Conservation (phyloP, 2,113 vertebrate genomes). For the Neotragus moschatus region DNA sequence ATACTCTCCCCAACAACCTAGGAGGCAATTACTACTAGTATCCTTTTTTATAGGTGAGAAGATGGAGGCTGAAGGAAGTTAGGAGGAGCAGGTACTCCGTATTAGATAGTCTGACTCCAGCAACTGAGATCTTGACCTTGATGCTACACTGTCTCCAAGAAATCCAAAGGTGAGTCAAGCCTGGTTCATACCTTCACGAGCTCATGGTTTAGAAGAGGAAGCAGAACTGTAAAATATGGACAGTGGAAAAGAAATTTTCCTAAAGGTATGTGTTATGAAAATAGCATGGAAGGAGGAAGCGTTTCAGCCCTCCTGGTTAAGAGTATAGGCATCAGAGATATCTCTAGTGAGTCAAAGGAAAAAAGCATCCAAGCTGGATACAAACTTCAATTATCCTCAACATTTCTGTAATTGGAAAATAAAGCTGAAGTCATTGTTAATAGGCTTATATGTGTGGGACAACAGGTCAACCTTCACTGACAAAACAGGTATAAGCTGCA, state of each 20-base stretch:
- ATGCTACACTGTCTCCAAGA: fast-evolving
- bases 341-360: background rate
- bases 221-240: background rate
- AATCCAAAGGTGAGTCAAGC: background rate
- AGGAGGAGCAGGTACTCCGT: background rate
- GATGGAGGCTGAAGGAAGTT: background rate
- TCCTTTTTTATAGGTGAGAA: background rate
- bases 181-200: background rate
- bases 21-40: background rate
- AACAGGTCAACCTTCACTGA: background rate
- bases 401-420: background rate
- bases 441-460: background rate
- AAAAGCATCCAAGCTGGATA: background rate
- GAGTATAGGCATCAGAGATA: background rate
- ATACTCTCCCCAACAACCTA: background rate
- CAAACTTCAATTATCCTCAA: background rate
- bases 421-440: too few species aligned
- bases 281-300: background rate
- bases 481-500: background rate
- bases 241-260: background rate
- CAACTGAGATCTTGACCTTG: background rate
- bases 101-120: background rate
- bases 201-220: background rate
- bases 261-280: background rate
- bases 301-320: background rate